Percentiles rank a stretch among this genome's conserved stretches.
phyloP scores from a whole-genome alignment of 2,888 invertebrate species.

The Epiblema foenella region DNA sequence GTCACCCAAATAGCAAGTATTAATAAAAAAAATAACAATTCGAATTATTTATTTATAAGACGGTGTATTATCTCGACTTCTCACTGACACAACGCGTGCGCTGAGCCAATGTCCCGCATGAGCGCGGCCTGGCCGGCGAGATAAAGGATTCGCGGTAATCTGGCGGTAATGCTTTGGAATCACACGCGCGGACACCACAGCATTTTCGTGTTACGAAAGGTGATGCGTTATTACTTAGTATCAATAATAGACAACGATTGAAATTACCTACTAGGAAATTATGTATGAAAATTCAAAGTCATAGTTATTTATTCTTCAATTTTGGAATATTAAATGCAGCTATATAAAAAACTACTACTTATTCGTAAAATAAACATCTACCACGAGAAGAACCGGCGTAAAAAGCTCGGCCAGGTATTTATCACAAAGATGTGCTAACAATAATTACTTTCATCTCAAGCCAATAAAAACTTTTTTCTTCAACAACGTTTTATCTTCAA shows the following conservation, averaged over 20 bases:
- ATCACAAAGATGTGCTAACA: no score
- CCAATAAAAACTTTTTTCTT: conserved; percentile 40
- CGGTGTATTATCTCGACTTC: conserved; percentile 6
- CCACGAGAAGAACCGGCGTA: no score
- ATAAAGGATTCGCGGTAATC: conserved; percentile 49
- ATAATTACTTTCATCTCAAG: background rate
- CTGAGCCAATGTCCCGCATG: conserved; percentile 45
- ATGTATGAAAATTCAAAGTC: background rate
- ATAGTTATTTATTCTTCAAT: no score
- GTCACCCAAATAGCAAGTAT: background rate
- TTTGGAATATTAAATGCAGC: no score
- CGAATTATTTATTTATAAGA: no score
- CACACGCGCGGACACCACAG: conserved; percentile 15
- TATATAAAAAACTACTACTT: no score
- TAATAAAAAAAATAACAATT: no score
- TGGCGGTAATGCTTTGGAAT: conserved; percentile 38
- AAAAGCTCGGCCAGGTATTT: no score
- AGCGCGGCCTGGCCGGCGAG: conserved; percentile 45
- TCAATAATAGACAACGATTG: background rate
- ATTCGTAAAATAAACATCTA: no score
- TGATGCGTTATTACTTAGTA: conserved; percentile 6
- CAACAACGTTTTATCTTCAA: conserved; percentile 34
- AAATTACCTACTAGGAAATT: background rate
- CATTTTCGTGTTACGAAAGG: conserved; percentile 6
- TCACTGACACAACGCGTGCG: conserved; percentile 2